phyloP scores from a whole-genome alignment of 2,113 vertebrate species.

The Globicephala melas region DNA sequence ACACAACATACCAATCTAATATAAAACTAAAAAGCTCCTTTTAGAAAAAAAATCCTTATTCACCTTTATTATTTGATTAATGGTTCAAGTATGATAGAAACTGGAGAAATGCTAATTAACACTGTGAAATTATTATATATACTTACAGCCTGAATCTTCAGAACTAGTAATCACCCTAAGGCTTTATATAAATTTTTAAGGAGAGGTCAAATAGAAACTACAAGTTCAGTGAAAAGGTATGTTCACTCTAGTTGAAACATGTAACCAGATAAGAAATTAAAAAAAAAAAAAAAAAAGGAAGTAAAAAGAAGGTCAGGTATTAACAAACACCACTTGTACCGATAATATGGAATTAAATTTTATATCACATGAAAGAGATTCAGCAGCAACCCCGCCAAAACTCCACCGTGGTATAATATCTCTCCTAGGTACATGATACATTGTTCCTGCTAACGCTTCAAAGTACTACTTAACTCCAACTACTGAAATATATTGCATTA shows the following conservation, averaged over 20 bases:
- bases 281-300: not conserved
- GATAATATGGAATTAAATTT: slow-evolving; percentile 3
- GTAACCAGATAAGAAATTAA: not conserved
- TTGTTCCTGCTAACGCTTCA: not conserved
- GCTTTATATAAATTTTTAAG: slow-evolving; percentile 78
- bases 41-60: slow-evolving; percentile 56
- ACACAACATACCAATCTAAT: slow-evolving; percentile 3
- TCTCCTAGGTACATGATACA: not conserved
- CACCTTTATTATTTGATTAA: slow-evolving; percentile 76
- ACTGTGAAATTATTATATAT: slow-evolving; percentile 72
- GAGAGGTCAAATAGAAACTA: slow-evolving; percentile 76
- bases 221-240: slow-evolving; percentile 69
- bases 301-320: not conserved
- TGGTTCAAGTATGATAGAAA: slow-evolving; percentile 76
- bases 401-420: not conserved
- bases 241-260: slow-evolving; percentile 70
- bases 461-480: slow-evolving; percentile 1
- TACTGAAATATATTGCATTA: not conserved
- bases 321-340: not conserved
- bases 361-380: not conserved
- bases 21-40: slow-evolving; percentile 47
- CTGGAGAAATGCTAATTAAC: slow-evolving; percentile 80
- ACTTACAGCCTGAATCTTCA: slow-evolving; percentile 78
- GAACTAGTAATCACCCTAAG: slow-evolving; percentile 75
- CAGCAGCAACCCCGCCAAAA: not conserved